Evolutionary conservation across 2,888 invertebrate species (phyloP).

Genomic region (Noctua janthina): DNA sequence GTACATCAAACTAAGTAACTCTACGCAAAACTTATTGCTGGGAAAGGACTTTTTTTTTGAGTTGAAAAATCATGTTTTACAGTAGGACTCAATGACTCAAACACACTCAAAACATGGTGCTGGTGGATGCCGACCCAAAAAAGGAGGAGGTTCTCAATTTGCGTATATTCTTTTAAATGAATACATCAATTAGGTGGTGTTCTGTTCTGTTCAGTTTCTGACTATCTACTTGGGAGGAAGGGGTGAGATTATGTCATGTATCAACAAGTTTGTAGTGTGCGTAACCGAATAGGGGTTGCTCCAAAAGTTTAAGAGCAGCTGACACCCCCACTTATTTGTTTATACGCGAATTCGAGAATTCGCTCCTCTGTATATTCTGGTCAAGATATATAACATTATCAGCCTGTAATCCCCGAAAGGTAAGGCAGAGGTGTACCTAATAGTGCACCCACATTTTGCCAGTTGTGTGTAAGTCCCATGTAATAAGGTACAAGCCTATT

Average conservation of each 20-base stretch:
- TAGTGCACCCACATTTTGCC: too few relatives aligned
- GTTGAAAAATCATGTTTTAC: too few relatives aligned
- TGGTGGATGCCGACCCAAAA: too few relatives aligned
- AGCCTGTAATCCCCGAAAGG: not conserved
- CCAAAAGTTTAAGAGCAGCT: constrained; percentile 23
- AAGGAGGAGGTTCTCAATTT: too few relatives aligned
- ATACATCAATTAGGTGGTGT: not conserved
- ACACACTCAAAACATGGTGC: too few relatives aligned
- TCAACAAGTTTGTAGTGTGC: not conserved
- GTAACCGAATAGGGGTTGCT: not conserved
- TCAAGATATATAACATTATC: too few relatives aligned
- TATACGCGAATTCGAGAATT: not conserved
- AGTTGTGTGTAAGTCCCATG: not conserved
- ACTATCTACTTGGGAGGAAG: not conserved
- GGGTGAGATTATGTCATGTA: not conserved
- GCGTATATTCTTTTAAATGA: too few relatives aligned
- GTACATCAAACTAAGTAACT: too few relatives aligned
- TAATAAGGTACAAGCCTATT: not conserved
- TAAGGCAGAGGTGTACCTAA: not conserved
- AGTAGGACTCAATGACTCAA: too few relatives aligned
- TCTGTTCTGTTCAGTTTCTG: not conserved
- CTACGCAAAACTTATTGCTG: too few relatives aligned
- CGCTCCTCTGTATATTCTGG: not conserved
- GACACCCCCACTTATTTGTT: constrained; percentile 6
- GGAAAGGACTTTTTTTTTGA: too few relatives aligned